Evolutionary conservation across 2,113 vertebrate species (phyloP).

Genomic region (Martes martes): DNA sequence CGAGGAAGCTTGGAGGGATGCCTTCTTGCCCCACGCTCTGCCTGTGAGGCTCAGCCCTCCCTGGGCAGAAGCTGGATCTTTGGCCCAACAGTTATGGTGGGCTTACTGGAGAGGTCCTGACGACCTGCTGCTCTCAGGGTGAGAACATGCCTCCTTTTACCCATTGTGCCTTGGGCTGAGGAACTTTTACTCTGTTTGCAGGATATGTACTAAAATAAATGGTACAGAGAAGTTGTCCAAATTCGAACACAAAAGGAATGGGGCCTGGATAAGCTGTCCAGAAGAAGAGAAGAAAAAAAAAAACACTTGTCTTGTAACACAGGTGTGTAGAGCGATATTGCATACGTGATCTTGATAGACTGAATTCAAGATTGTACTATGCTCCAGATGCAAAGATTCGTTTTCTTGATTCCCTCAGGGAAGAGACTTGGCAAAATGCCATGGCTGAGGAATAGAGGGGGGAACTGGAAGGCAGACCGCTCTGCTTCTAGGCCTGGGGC

Average conservation of each 20-base stretch:
- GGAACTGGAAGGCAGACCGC: not conserved
- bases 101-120: not conserved
- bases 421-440: not conserved
- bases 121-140: not conserved
- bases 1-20: not conserved
- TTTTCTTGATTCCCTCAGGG: not conserved
- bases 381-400: not conserved
- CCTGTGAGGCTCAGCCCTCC: not conserved
- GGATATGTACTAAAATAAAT: not conserved
- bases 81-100: rapidly evolving
- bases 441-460: not conserved
- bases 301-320: rapidly evolving
- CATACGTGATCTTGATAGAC: not conserved
- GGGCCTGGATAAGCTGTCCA: not conserved
- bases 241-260: not conserved
- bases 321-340: rapidly evolving
- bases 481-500: not conserved
- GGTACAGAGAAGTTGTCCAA: not conserved
- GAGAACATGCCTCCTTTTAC: not conserved
- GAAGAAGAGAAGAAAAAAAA: not conserved
- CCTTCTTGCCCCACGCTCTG: not conserved
- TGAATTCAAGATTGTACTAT: too few species aligned
- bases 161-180: not conserved
- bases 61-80: not conserved
- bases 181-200: not conserved